A percentile compares a stretch with the other conserved stretches of the same genome.
Conservation (phyloP, 2,113 vertebrate species). For the Cheilinus undulatus region DNA sequence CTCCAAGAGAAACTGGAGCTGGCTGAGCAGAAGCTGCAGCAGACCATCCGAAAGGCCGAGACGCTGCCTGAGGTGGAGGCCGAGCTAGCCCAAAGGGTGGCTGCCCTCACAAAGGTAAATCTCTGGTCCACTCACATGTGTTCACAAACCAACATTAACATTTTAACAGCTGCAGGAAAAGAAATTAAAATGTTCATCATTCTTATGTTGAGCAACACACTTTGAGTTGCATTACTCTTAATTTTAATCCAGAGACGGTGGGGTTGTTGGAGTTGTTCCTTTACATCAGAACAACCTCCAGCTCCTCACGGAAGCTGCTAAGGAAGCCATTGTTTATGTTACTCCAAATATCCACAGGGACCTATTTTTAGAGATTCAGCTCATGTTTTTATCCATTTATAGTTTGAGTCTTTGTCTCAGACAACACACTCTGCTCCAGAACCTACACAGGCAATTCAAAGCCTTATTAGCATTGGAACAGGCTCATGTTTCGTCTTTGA, state of each 20-base stretch:
- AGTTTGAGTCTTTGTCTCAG: constrained; percentile 49
- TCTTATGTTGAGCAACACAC: no score
- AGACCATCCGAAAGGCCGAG: constrained; percentile 96
- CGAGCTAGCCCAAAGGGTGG: constrained; percentile 94
- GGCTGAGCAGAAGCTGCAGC: constrained; percentile 97
- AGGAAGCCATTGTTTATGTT: constrained; percentile 64
- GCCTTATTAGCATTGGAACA: constrained; percentile 50
- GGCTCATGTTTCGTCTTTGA: neutral
- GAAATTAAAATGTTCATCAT: no score
- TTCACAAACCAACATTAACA: no score
- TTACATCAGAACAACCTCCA: neutral
- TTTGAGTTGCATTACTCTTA: no score
- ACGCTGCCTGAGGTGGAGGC: constrained; percentile 97
- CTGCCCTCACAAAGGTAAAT: constrained; percentile 94
- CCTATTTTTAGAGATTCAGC: constrained; percentile 58
- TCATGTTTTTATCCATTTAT: constrained; percentile 67
- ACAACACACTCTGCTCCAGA: constrained; percentile 7
- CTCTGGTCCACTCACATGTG: neutral
- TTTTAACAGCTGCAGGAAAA: no score
- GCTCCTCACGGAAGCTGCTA: constrained; percentile 33
- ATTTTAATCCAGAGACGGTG: constrained; percentile 69
- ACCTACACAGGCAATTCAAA: neutral
- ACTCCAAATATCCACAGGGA: constrained; percentile 48
- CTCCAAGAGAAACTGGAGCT: constrained; percentile 95
- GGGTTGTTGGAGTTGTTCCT: constrained; percentile 1